A percentile compares a stretch with the other conserved stretches of the same genome.
Conservation (phyloP, 2,888 invertebrate genomes). For the Hermaeophaga mercurialis region DNA sequence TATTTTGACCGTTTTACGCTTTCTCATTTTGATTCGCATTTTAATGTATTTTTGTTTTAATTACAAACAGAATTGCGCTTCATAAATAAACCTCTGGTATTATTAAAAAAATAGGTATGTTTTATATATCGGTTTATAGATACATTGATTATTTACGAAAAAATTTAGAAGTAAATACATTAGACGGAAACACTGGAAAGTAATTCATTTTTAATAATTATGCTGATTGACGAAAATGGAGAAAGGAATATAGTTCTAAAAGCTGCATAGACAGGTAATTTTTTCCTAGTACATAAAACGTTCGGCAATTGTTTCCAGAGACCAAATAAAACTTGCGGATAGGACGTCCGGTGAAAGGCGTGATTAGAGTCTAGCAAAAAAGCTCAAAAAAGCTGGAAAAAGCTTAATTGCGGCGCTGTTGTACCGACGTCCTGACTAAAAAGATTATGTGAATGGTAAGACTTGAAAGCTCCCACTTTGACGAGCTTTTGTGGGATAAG, state of each 20-base stretch:
- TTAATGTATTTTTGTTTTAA: too few species aligned
- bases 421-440: conserved; percentile 32
- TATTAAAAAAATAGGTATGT: too few species aligned
- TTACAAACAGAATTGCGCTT: too few species aligned
- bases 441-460: conserved; percentile 35
- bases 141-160: too few species aligned
- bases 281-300: conserved; percentile 23
- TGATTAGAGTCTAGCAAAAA: conserved; percentile 30
- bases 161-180: too few species aligned
- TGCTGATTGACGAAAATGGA: too few species aligned
- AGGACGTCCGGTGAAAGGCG: conserved; percentile 34
- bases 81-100: too few species aligned
- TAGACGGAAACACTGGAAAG: too few species aligned
- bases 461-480: conserved; percentile 35
- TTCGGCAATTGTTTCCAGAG: conserved; percentile 19
- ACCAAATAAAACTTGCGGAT: conserved; percentile 31
- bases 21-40: too few species aligned
- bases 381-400: conserved; percentile 18
- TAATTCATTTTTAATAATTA: too few species aligned
- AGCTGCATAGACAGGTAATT: conserved; percentile 4
- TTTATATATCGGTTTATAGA: too few species aligned
- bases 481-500: conserved; percentile 32
- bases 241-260: background rate
- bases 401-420: conserved; percentile 34
- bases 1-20: too few species aligned